Evolutionary conservation across 2,888 invertebrate species (phyloP).

Genomic region (Gymnosoma rotundatum): DNA sequence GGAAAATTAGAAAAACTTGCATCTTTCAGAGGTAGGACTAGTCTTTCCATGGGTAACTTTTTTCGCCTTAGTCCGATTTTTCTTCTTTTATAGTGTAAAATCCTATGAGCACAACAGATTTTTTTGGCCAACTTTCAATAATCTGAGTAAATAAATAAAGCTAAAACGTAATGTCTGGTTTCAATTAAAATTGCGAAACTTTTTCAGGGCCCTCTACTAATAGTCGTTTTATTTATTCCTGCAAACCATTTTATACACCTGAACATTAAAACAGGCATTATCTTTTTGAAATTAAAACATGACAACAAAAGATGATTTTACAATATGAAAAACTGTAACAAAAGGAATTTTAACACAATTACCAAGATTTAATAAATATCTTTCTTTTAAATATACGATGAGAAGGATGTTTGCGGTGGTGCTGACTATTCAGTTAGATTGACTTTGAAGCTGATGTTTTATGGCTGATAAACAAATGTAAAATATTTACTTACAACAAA

Average conservation of each 20-base stretch:
- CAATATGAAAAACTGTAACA: slow-evolving; percentile 35
- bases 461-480: slow-evolving; percentile 35
- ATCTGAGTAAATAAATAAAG: too few species aligned
- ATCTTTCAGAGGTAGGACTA: too few species aligned
- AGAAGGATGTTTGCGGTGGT: slow-evolving; percentile 8
- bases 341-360: slow-evolving; percentile 36
- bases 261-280: slow-evolving; percentile 13
- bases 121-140: too few species aligned
- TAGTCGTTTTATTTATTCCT: neutral
- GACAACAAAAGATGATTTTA: slow-evolving; percentile 30
- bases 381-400: slow-evolving; percentile 10
- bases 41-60: too few species aligned
- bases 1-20: too few species aligned
- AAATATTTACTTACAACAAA: slow-evolving; percentile 21
- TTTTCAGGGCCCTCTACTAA: neutral
- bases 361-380: slow-evolving; percentile 31
- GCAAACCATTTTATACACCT: neutral
- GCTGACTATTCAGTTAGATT: slow-evolving; percentile 21
- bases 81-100: too few species aligned
- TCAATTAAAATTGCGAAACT: neutral
- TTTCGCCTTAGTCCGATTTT: too few species aligned
- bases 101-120: too few species aligned
- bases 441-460: slow-evolving; percentile 25
- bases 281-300: neutral
- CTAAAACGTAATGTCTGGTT: too few species aligned